Conservation (phyloP, 92 coral and sea anemone genomes). For the Parazoanthus swiftii region DNA sequence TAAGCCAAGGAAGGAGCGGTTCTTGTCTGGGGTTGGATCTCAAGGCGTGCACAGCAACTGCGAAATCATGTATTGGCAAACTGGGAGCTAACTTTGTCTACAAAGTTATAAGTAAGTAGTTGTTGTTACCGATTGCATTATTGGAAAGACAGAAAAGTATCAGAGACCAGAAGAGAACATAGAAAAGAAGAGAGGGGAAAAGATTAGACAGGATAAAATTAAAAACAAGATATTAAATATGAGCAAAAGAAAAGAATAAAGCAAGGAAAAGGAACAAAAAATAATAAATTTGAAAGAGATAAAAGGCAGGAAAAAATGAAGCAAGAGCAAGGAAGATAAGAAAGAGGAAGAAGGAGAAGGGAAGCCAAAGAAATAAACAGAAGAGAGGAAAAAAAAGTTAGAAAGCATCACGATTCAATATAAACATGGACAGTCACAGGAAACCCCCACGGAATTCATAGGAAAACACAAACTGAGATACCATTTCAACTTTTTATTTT, state of each 20-base stretch:
- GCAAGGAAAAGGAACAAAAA: too few species aligned
- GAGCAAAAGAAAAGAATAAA: background rate
- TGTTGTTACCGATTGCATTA: background rate
- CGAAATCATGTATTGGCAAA: constrained; percentile 21
- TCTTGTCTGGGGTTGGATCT: constrained; percentile 27
- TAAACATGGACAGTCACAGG: background rate
- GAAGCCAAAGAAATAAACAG: too few species aligned
- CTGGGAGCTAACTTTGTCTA: constrained; percentile 29
- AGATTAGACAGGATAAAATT: background rate
- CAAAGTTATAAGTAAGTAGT: constrained; percentile 31
- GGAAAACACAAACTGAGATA: background rate
- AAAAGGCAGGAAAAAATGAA: background rate
- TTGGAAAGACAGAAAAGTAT: background rate
- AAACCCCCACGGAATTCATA: background rate
- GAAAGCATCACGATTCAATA: background rate
- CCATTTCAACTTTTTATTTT: background rate
- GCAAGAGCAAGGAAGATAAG: too few species aligned
- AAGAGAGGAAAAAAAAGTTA: too few species aligned
- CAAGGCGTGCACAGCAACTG: background rate
- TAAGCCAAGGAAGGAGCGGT: constrained; percentile 28
- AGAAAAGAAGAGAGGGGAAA: background rate
- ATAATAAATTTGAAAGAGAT: too few species aligned
- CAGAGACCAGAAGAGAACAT: background rate
- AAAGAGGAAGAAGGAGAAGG: too few species aligned
- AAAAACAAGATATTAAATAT: background rate